phyloP scores from a whole-genome alignment of 2,113 vertebrate genomes.

The Chascanopsetta lugubris region DNA sequence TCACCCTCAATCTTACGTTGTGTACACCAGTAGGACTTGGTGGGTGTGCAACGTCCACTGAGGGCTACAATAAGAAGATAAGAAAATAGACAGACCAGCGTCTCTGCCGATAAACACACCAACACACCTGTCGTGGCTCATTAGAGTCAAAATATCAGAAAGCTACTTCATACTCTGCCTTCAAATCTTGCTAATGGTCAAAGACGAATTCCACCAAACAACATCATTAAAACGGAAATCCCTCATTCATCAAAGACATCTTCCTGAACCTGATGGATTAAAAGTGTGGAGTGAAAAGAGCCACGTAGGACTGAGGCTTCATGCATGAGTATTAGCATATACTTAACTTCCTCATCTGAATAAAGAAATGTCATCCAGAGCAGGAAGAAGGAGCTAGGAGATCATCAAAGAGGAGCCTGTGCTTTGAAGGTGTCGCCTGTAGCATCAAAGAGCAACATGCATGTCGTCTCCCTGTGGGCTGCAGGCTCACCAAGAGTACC shows the following conservation, averaged over 20 bases:
- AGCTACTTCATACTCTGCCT: no score
- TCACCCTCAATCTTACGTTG: no score
- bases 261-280: not conserved
- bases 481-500: slow-evolving; percentile 51
- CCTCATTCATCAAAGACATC: not conserved
- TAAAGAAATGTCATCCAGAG: slow-evolving; percentile 56
- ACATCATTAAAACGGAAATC: no score
- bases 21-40: no score
- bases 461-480: slow-evolving; percentile 54
- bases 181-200: no score
- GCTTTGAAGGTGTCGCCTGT: slow-evolving; percentile 79
- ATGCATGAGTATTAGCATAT: slow-evolving; percentile 49
- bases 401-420: slow-evolving; percentile 74
- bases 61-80: no score
- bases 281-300: not conserved
- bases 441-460: slow-evolving; percentile 76
- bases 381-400: slow-evolving; percentile 52
- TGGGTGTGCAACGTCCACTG: no score
- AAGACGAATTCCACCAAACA: no score
- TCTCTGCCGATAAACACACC: no score
- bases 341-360: slow-evolving; percentile 62
- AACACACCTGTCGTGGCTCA: no score
- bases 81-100: no score
- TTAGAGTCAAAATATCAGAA: no score
- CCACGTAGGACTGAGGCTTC: not conserved